phyloP scores from a whole-genome alignment of 2,888 invertebrate species.

The Acanthosepion esculentum region DNA sequence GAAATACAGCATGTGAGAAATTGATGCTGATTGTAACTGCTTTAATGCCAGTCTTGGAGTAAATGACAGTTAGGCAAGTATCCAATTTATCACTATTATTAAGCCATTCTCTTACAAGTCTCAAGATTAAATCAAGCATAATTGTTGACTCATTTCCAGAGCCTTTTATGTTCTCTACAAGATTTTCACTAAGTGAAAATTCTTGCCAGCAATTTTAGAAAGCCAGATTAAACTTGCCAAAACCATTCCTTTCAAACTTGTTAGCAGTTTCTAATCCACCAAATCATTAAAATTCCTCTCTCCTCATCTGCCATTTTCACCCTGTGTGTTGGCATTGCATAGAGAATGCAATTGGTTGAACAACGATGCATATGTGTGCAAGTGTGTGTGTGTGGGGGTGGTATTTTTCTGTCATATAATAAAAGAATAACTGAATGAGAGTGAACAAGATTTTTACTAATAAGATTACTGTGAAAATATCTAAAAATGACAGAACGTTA shows the following conservation, averaged over 20 bases:
- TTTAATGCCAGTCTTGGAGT: too few relatives aligned
- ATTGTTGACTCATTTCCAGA: background rate
- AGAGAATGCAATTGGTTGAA: background rate
- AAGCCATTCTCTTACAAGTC: background rate
- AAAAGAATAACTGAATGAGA: too few relatives aligned
- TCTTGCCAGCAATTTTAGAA: background rate
- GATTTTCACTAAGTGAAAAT: background rate
- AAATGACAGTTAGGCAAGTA: background rate
- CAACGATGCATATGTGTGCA: too few relatives aligned
- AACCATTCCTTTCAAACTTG: background rate
- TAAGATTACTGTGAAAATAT: too few relatives aligned
- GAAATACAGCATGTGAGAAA: background rate
- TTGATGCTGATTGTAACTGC: background rate
- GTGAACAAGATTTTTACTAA: too few relatives aligned
- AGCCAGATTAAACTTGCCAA: conserved; percentile 33
- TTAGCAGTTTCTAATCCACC: background rate
- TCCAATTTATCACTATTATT: conserved; percentile 6
- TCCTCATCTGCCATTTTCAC: background rate
- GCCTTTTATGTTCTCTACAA: background rate
- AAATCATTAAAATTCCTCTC: background rate
- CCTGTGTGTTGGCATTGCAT: background rate
- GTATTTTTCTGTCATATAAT: too few relatives aligned
- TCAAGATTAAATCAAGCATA: background rate
- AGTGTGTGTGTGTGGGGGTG: too few relatives aligned
- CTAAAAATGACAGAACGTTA: too few relatives aligned